These are phyloP conservation scores for Mormyrus proboscirostris DNA, from an alignment of 2,797 vertebrate genomes.

Conservation along the genomic window DNA sequence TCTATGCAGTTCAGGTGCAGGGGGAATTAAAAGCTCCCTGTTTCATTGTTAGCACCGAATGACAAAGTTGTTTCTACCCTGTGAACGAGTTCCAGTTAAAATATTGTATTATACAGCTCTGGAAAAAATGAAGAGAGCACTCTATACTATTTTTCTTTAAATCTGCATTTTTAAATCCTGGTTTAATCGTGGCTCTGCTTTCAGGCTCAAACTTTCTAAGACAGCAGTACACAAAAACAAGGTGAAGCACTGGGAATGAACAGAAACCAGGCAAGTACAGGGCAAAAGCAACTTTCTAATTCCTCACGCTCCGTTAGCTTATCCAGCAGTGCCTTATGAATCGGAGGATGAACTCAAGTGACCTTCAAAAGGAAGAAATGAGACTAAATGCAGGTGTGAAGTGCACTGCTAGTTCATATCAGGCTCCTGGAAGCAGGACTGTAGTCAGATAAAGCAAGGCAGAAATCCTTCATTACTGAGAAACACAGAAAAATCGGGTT, in stretches of 20 bases:
- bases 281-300: not conserved
- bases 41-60: not conserved
- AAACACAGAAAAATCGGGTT: not conserved
- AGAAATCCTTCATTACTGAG: not conserved
- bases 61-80: not conserved
- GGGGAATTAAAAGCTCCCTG: not conserved
- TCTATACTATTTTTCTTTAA: not conserved
- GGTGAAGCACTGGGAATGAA: not conserved
- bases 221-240: not conserved
- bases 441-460: not conserved
- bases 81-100: not conserved
- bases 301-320: not conserved
- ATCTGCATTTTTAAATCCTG: not conserved
- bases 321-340: not conserved
- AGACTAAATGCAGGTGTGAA: not conserved
- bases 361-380: not conserved
- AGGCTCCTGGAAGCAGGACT: not conserved
- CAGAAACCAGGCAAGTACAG: not conserved
- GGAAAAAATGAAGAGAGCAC: not conserved
- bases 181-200: not conserved
- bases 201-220: not conserved
- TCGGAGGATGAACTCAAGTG: not conserved
- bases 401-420: not conserved
- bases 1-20: constrained; percentile 49
- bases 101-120: not conserved